Evolutionary conservation across 2,113 vertebrate genomes (phyloP).

Genomic region (Daphoenositta chrysoptera): DNA sequence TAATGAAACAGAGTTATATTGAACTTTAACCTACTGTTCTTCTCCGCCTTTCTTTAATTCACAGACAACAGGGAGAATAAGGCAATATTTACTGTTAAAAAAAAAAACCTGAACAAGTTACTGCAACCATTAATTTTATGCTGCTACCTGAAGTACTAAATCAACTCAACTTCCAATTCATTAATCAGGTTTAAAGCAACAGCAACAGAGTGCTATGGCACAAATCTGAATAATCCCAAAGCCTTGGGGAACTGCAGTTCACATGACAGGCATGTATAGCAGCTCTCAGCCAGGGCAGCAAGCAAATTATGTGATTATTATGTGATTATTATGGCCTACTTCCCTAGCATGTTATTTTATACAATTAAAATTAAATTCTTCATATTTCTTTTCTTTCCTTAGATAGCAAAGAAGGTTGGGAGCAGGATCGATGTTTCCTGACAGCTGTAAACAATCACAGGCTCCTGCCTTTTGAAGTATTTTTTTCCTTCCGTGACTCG

Average conservation of each 20-base stretch:
- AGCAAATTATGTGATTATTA: background rate
- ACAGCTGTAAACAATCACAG: conserved; percentile 26
- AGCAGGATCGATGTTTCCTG: conserved; percentile 10
- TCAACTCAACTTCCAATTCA: background rate
- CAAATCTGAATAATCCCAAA: conserved; percentile 42
- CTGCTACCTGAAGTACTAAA: conserved; percentile 17
- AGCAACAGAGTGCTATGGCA: background rate
- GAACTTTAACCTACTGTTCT: background rate
- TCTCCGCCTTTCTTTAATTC: background rate
- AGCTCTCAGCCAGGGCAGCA: background rate
- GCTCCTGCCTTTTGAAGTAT: background rate
- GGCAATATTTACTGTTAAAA: background rate
- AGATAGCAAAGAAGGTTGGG: background rate
- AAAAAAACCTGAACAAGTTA: background rate
- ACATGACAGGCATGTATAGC: background rate
- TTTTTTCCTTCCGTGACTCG: background rate
- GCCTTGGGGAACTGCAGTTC: background rate
- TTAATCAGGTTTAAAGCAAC: conserved; percentile 49
- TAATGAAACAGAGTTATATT: background rate
- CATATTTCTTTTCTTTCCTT: conserved; percentile 5
- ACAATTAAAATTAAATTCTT: conserved; percentile 47
- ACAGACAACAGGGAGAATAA: background rate
- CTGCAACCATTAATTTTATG: conserved; percentile 8
- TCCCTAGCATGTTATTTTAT: background rate
- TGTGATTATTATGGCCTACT: too few species aligned